Evolutionary conservation across 2,113 vertebrate genomes (phyloP).

Genomic region (Rhineura floridana): DNA sequence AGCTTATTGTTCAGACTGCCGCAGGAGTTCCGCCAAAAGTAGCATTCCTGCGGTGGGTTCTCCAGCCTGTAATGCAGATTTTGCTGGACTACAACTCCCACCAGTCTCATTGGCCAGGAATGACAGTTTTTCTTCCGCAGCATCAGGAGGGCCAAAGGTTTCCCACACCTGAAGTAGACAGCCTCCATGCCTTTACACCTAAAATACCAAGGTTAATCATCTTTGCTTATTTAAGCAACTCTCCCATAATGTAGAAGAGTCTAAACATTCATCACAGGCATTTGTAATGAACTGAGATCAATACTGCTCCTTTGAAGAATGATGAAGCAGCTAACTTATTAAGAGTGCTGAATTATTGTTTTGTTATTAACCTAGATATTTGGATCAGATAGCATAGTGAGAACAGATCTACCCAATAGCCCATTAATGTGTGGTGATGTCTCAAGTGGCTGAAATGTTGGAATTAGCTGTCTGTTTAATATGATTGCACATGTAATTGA

Average conservation of each 20-base stretch:
- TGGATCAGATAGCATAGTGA: not conserved
- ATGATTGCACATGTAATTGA: slow-evolving; percentile 21
- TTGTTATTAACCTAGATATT: not conserved
- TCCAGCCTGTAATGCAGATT: not conserved
- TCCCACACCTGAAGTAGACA: too few species aligned
- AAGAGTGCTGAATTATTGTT: not conserved
- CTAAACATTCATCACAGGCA: not conserved
- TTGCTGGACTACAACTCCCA: too few species aligned
- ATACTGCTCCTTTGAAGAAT: not conserved
- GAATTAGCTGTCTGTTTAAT: slow-evolving; percentile 40
- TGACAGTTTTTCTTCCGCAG: too few species aligned
- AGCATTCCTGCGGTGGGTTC: not conserved
- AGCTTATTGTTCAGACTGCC: not conserved
- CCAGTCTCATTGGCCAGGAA: too few species aligned
- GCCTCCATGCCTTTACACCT: too few species aligned
- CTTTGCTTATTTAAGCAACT: not conserved
- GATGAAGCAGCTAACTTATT: not conserved
- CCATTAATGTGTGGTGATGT: slow-evolving; percentile 9
- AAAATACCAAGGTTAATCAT: not conserved
- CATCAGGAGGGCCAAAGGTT: too few species aligned
- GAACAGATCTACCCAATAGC: slow-evolving; percentile 15
- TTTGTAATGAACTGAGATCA: not conserved
- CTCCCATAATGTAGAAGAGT: not conserved
- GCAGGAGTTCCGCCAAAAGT: not conserved
- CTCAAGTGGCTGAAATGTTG: slow-evolving; percentile 37